Evolutionary conservation across 2,113 vertebrate genomes (phyloP).

Genomic region (Donacobius atricapilla): DNA sequence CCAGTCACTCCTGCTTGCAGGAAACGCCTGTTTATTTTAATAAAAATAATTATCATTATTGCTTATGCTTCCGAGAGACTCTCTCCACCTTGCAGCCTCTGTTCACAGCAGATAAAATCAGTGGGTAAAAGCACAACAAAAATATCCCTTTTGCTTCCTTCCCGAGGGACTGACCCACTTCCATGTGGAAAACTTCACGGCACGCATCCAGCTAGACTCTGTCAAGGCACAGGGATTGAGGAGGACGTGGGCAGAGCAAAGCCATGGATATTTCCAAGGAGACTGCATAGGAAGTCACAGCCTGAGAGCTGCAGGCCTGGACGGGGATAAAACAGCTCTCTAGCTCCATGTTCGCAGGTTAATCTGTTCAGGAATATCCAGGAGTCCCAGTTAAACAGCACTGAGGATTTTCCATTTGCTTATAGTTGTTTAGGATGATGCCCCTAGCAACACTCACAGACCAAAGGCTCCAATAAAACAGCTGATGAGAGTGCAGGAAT

Average conservation of each 20-base stretch:
- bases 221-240: not conserved
- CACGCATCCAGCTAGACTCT: accelerated
- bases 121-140: not conserved
- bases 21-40: not conserved
- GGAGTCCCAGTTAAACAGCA: not conserved
- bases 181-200: not conserved
- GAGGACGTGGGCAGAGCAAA: not conserved
- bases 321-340: not conserved
- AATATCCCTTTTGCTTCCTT: not conserved
- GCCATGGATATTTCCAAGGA: not conserved
- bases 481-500: not conserved
- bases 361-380: not conserved
- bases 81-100: not conserved
- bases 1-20: not conserved
- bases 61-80: not conserved
- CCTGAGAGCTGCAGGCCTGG: not conserved
- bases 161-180: not conserved
- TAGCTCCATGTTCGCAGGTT: not conserved
- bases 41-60: not conserved
- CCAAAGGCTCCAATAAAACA: not conserved
- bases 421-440: not conserved
- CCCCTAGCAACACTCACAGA: not conserved
- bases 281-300: not conserved
- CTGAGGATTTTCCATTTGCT: not conserved
- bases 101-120: not conserved